phyloP scores from a whole-genome alignment of 2,888 invertebrate genomes.

The Pristionchus exspectatus region DNA sequence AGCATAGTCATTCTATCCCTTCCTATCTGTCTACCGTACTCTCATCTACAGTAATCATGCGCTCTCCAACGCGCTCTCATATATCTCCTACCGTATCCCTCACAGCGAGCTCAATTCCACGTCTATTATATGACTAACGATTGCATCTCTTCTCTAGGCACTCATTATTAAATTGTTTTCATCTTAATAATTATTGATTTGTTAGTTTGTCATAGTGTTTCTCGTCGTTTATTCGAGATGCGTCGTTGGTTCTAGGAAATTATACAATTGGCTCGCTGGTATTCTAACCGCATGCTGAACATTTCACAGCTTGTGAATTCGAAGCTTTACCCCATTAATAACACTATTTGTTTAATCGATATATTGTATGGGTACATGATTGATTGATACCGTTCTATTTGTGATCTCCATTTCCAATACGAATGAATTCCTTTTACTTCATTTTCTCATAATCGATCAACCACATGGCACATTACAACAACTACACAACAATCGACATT shows the following conservation, averaged over 20 bases:
- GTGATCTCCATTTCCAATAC: neutral
- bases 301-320: neutral
- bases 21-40: conserved; percentile 21
- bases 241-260: conserved; percentile 19
- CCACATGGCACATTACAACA: conserved; percentile 38
- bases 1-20: neutral
- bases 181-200: conserved; percentile 41
- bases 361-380: conserved; percentile 34
- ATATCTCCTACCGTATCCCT: conserved; percentile 15
- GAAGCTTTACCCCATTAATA: conserved; percentile 31
- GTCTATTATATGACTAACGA: conserved; percentile 46
- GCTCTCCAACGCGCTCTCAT: conserved; percentile 9
- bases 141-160: conserved; percentile 36
- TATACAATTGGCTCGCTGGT: conserved; percentile 36
- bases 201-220: conserved; percentile 32
- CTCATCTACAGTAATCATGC: conserved; percentile 17
- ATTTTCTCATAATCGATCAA: conserved; percentile 4
- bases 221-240: conserved; percentile 15
- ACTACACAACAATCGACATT: neutral
- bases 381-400: conserved; percentile 12
- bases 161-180: conserved; percentile 50
- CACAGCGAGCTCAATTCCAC: conserved; percentile 19
- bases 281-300: neutral
- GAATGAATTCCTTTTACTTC: conserved; percentile 3
- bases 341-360: conserved; percentile 16